Evolutionary conservation across 2,888 invertebrate species (phyloP), one percentile per base, ranked within the genome.

Genomic region (Phrixothrix hirtus): DNA sequence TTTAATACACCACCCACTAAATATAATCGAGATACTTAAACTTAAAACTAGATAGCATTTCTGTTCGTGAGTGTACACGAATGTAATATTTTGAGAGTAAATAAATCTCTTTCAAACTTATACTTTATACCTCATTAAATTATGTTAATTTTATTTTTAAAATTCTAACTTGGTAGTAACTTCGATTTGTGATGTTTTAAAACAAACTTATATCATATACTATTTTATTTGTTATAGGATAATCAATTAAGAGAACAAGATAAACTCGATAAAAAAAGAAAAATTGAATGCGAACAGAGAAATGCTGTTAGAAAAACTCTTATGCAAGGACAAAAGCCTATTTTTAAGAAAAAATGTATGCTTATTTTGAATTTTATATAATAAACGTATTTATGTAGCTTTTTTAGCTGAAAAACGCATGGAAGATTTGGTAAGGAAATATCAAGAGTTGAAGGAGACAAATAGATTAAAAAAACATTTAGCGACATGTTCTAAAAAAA

Each of bases 401-500:
- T 57, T 83, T 84, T 16, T 76, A 93, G 93, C 90, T 71, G 92
- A 92, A 67, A 83, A 83, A 63, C 85, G 86, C 49, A 81, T 91
- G 1, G 80, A 88, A 56, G 83, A 86, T 17, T 75, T 94, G 32
- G 87, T 93, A 1, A 82, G 85, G 25, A 87, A 92, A 70, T 95
- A 87, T 68, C 88, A 90, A 58, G 85, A 88, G 37, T 71, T 95
- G 35, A 92, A 93, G 73, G 83, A 85, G 39, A 78, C 82, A 0
- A 91, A 92, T 6, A 86, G 86, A 65, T 73, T 95, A 1, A 85
- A 87, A 59, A 86, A 92, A 60, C 92, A 94, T 68, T 82, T 95
- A 59, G 86, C 87, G 64, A 86, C 89, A 57, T 81, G 89, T 47
- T 82, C 89, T 12, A 92, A 92, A 70, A 92, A 91, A 72, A 81